These are phyloP conservation scores for Bradypus variegatus DNA, from an alignment of 2,797 vertebrate species.

Conservation along the genomic window DNA sequence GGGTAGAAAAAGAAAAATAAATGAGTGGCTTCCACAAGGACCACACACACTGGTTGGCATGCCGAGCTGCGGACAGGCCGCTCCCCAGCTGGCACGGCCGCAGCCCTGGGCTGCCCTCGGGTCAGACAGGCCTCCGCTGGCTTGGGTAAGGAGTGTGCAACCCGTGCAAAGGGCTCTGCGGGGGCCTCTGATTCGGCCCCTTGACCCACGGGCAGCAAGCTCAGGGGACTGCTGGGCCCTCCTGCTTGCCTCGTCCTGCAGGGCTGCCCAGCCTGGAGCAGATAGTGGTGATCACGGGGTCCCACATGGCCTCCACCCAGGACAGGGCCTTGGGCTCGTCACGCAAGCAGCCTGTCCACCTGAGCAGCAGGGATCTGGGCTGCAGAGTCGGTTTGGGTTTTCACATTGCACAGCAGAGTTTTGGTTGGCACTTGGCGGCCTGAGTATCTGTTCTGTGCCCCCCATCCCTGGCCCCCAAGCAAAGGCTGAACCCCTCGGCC, in stretches of 20 bases:
- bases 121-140: not conserved
- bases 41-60: conserved; percentile 68
- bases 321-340: too few relatives aligned
- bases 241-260: not conserved
- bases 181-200: too few relatives aligned
- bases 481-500: too few relatives aligned
- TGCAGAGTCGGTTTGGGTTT: not conserved
- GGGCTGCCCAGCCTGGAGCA: not conserved
- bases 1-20: conserved; percentile 36
- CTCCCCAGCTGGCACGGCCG: not conserved
- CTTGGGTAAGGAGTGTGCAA: too few relatives aligned
- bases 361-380: not conserved
- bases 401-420: not conserved
- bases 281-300: not conserved
- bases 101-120: not conserved
- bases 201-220: too few relatives aligned
- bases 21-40: conserved; percentile 45
- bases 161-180: not conserved
- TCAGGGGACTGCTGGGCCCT: not conserved
- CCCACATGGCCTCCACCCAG: not conserved
- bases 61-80: not conserved
- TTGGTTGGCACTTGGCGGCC: not conserved
- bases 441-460: too few relatives aligned
- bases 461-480: not conserved
- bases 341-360: not conserved